Evolutionary conservation across 2,888 invertebrate species (phyloP), one percentile per base, ranked within the genome.

Genomic region (Pandemis heparana): DNA sequence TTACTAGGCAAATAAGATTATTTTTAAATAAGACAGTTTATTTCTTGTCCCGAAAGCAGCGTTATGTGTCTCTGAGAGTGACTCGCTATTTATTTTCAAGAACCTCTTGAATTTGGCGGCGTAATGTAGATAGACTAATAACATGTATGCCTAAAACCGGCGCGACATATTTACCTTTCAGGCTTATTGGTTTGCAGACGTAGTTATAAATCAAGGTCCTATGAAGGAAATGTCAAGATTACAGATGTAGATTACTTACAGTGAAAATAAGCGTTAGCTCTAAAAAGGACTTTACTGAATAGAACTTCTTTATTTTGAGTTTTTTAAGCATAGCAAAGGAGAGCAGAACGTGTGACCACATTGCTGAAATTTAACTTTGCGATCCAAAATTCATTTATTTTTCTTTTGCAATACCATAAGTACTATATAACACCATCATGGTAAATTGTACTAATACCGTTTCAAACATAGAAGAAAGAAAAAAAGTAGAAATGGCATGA

Each of bases 161-260:
- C 46, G 23, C 23, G 23, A 63, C 23, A 23, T 63, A 14, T 46
- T 63, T 63, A 46, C 63, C 46, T 63, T 23, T 63, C 23, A 46
- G 63, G 23, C 63, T 10, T 63, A 43, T 43, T 63, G 46, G 46
- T 63, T 46, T 46, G 63, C 43, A 14, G 14, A 63, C 12, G 63
- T 39, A 61, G 39, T 41, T 10, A 46, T 6, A 23, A 14, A 46
- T 63, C 43, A 46, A 32, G 63, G 43, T 18, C 23, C 23, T 63
- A 43, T 4, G 56, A 6, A 46, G 23, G 16, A 23, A 46, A 63
- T 7, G 23, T 23, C 14, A 4, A 46, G 43, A 62, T 43, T 18
- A n/a, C 51, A 23, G 10, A 56, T 23, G 9, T 56, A 56, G 23
- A 23, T 23, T 16, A 51, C 51, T 16, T n/a, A 5, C 16, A 6